A percentile compares a stretch with the other conserved stretches of the same genome.
These are phyloP conservation scores for Xyliphius kryptos DNA, from an alignment of 2,113 vertebrate genomes.

Conservation along the genomic window DNA sequence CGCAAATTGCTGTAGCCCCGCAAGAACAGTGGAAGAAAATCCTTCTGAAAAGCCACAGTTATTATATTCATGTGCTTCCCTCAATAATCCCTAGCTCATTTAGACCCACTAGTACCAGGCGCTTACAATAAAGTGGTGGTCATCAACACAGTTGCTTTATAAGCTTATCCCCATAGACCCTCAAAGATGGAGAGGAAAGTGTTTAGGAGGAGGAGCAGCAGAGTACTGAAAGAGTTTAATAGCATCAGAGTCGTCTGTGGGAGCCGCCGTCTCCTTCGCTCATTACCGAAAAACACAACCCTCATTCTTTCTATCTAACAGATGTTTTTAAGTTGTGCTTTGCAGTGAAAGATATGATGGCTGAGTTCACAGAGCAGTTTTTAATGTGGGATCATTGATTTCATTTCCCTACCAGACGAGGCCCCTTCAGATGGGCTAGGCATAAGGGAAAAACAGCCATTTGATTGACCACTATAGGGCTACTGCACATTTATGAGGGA, in stretches of 20 bases:
- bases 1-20: too few relatives aligned
- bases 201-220: slow-evolving; percentile 23
- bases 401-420: slow-evolving; percentile 52
- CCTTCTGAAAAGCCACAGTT: slow-evolving; percentile 32
- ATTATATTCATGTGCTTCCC: slow-evolving; percentile 44
- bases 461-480: slow-evolving; percentile 19
- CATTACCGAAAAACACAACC: slow-evolving; percentile 52
- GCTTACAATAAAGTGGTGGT: slow-evolving; percentile 35
- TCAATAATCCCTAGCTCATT: slow-evolving; percentile 40
- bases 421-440: slow-evolving; percentile 42
- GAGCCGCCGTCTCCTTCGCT: slow-evolving; percentile 44
- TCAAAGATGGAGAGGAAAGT: slow-evolving; percentile 28
- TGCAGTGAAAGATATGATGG: slow-evolving; percentile 46
- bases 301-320: slow-evolving; percentile 40
- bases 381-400: slow-evolving; percentile 52
- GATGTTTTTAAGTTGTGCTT: slow-evolving; percentile 55
- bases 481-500: slow-evolving; percentile 38
- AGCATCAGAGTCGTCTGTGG: slow-evolving; percentile 48
- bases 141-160: slow-evolving; percentile 29
- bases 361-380: slow-evolving; percentile 42
- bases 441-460: slow-evolving; percentile 5
- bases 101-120: slow-evolving; percentile 38
- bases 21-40: slow-evolving; percentile 9
- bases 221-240: slow-evolving; percentile 44
- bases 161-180: slow-evolving; percentile 30